Evolutionary conservation across 37 sponge, comb jelly and placozoan species (phyloP).

Genomic region (Sycon ciliatum): DNA sequence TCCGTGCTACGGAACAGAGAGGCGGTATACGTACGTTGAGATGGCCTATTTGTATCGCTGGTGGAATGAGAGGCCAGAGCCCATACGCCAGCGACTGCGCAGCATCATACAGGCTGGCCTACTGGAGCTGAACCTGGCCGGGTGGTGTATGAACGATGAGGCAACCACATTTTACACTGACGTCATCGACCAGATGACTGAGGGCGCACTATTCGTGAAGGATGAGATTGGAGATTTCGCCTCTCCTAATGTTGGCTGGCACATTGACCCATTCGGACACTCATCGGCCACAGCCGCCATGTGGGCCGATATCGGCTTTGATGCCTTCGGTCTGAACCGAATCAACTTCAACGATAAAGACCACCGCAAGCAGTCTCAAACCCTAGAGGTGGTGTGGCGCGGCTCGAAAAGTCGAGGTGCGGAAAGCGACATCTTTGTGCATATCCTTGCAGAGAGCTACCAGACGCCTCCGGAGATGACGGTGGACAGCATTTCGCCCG

Average conservation of each 20-base stretch:
- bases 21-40: constrained; percentile 74
- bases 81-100: constrained; percentile 37
- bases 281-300: constrained; percentile 55
- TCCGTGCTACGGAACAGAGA: no score
- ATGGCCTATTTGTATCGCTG: constrained; percentile 75
- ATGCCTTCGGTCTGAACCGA: constrained; percentile 79
- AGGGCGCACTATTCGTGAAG: constrained; percentile 37
- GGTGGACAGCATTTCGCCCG: no score
- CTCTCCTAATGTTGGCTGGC: constrained; percentile 57
- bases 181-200: constrained; percentile 86
- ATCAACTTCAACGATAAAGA: constrained; percentile 73
- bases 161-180: constrained; percentile 78
- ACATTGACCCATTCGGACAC: constrained; percentile 80
- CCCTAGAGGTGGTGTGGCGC: constrained; percentile 74
- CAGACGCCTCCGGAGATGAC: no score
- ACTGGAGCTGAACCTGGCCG: constrained; percentile 87
- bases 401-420: constrained; percentile 49
- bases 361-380: constrained; percentile 24
- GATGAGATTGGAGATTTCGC: constrained; percentile 41
- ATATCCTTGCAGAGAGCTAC: no score
- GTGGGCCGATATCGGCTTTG: constrained; percentile 68
- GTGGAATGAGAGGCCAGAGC: constrained; percentile 68
- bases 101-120: constrained; percentile 53
- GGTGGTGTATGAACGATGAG: constrained; percentile 97
- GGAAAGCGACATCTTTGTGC: constrained; percentile 49